A percentile compares a stretch with the other conserved stretches of the same genome.
phyloP scores from a whole-genome alignment of 2,797 vertebrate species.

The Ceyx erithaca region DNA sequence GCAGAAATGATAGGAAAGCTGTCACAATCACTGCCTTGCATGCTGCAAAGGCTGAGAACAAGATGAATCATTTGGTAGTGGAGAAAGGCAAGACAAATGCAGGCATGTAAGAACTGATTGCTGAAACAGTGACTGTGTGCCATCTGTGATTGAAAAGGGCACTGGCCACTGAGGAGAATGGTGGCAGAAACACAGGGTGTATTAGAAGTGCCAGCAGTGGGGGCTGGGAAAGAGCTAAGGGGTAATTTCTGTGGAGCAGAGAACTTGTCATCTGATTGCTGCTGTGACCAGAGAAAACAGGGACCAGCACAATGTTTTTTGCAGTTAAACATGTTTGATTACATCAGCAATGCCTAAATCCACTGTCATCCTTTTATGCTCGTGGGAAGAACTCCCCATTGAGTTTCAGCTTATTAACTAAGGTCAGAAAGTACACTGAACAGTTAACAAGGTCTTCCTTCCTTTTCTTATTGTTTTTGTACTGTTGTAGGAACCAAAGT shows the following conservation, averaged over 20 bases:
- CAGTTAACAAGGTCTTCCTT: not conserved
- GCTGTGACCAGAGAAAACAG: not conserved
- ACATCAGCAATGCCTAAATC: not conserved
- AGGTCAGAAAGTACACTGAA: conserved; percentile 14
- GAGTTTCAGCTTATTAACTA: not conserved
- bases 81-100: not conserved
- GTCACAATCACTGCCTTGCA: not conserved
- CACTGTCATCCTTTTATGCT: not conserved
- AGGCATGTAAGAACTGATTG: conserved; percentile 14
- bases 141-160: not conserved
- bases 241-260: not conserved
- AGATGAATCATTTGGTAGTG: not conserved
- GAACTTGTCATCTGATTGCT: not conserved
- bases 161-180: not conserved
- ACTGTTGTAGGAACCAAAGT: not conserved
- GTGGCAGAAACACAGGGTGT: not conserved
- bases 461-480: not conserved
- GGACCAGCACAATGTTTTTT: not conserved
- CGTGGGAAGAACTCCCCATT: not conserved
- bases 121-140: conserved; percentile 5
- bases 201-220: not conserved
- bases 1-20: not conserved
- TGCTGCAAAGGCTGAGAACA: not conserved
- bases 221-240: not conserved
- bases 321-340: not conserved